These are phyloP conservation scores for Tupiocoris notatus DNA, from an alignment of 2,888 invertebrate species.

Conservation along the genomic window DNA sequence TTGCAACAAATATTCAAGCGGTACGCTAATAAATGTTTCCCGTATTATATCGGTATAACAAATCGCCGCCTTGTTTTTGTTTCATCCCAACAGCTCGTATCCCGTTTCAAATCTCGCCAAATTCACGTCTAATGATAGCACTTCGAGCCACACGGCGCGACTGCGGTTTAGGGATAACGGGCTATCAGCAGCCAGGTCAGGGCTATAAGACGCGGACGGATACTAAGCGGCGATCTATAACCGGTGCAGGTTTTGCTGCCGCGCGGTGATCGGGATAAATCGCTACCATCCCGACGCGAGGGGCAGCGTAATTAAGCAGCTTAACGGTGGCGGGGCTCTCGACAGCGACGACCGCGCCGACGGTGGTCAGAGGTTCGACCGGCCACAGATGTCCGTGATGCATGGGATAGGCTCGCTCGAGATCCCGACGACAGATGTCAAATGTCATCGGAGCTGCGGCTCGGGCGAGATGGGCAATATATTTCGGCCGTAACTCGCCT, in stretches of 20 bases:
- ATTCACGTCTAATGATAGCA: background rate
- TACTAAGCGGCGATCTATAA: background rate
- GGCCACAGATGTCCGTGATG: conserved; percentile 37
- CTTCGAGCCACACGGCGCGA: background rate
- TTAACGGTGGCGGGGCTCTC: background rate
- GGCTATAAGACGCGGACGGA: background rate
- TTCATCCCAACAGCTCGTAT: no score
- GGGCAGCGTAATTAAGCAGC: background rate
- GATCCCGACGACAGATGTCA: background rate
- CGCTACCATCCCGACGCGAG: background rate
- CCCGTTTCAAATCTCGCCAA: no score
- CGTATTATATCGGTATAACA: no score
- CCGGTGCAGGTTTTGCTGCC: background rate
- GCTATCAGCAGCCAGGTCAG: background rate
- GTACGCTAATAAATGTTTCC: no score
- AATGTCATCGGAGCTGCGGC: background rate
- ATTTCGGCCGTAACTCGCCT: background rate
- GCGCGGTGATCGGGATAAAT: background rate
- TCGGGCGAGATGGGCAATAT: background rate
- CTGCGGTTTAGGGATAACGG: background rate
- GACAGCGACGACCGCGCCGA: no score
- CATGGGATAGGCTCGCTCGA: conserved; percentile 16
- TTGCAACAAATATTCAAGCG: no score
- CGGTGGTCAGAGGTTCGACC: conserved; percentile 10
- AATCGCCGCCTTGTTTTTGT: no score